phyloP scores from a whole-genome alignment of 2,888 invertebrate species.

The Chymomyza fuscimana region DNA sequence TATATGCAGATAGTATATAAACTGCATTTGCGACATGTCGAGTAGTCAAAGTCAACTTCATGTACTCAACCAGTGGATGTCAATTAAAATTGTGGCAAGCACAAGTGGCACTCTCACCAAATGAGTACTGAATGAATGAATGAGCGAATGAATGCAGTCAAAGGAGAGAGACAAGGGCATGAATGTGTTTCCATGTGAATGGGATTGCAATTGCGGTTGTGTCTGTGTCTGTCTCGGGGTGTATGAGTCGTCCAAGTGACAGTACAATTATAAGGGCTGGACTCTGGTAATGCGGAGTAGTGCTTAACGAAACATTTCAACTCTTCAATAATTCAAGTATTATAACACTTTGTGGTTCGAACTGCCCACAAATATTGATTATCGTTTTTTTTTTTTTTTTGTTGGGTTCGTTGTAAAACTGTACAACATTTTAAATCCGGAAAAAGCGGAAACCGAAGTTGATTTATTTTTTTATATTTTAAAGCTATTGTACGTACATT shows the following conservation, averaged over 20 bases:
- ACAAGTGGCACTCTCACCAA: slow-evolving; percentile 53
- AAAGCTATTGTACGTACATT: neutral
- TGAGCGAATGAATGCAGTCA: neutral
- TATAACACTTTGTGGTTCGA: slow-evolving; percentile 67
- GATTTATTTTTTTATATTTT: slow-evolving; percentile 46
- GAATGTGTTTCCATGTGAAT: slow-evolving; percentile 5
- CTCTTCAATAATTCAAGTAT: slow-evolving; percentile 67
- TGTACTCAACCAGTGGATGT: slow-evolving; percentile 35
- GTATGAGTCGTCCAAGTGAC: slow-evolving; percentile 9
- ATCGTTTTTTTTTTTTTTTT: neutral
- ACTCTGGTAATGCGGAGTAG: slow-evolving; percentile 30
- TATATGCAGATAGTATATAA: neutral
- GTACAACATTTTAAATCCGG: slow-evolving; percentile 44
- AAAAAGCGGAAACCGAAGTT: slow-evolving; percentile 33
- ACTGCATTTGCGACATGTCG: neutral
- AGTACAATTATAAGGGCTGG: neutral
- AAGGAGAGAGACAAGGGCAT: slow-evolving; percentile 13
- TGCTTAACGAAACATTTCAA: slow-evolving; percentile 27
- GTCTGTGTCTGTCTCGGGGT: slow-evolving; percentile 47
- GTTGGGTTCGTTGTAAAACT: neutral
- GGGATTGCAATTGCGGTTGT: slow-evolving; percentile 62
- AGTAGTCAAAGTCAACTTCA: slow-evolving; percentile 39
- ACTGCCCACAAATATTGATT: slow-evolving; percentile 32
- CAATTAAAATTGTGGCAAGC: slow-evolving; percentile 68
- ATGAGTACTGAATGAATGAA: neutral